These are phyloP conservation scores for Loriculus beryllinus DNA, from an alignment of 2,797 vertebrate species.

Conservation along the genomic window DNA sequence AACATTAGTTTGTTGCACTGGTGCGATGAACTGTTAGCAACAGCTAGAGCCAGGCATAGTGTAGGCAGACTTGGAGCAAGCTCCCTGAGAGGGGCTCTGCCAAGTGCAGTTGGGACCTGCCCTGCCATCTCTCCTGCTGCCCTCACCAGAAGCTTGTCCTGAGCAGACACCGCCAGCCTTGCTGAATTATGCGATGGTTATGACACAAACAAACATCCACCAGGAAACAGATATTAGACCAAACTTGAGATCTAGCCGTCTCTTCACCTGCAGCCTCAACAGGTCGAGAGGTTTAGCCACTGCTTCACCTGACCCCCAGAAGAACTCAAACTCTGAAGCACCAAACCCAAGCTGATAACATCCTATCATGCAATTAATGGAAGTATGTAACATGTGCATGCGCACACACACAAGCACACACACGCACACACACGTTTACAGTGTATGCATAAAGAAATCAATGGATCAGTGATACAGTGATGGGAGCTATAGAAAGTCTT, in stretches of 20 bases:
- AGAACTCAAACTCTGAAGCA: constrained; percentile 35
- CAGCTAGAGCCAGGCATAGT: constrained; percentile 69
- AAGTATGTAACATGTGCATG: constrained; percentile 62
- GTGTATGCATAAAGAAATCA: constrained; percentile 62
- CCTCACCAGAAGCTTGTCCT: constrained; percentile 37
- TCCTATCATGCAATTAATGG: constrained; percentile 58
- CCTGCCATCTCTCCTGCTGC: not conserved
- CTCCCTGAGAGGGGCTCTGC: not conserved
- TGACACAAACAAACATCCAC: constrained; percentile 51
- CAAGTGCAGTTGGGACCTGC: not conserved
- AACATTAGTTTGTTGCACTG: constrained; percentile 72
- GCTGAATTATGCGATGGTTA: constrained; percentile 43
- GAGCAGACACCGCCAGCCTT: constrained; percentile 19
- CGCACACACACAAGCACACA: constrained; percentile 11
- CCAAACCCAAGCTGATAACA: constrained; percentile 56
- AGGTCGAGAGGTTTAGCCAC: not conserved
- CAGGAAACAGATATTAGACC: constrained; percentile 27
- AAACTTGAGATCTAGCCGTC: not conserved
- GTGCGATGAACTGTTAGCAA: constrained; percentile 72
- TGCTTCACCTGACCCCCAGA: not conserved
- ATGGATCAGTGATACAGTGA: constrained; percentile 64
- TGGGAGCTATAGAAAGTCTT: constrained; percentile 43
- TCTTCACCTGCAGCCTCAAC: constrained; percentile 19
- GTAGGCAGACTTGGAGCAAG: constrained; percentile 48
- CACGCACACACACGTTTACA: constrained; percentile 23